A percentile compares a stretch with the other conserved stretches of the same genome.
Conservation (phyloP, 2,888 invertebrate genomes). For the Petrolisthes manimaculis region DNA sequence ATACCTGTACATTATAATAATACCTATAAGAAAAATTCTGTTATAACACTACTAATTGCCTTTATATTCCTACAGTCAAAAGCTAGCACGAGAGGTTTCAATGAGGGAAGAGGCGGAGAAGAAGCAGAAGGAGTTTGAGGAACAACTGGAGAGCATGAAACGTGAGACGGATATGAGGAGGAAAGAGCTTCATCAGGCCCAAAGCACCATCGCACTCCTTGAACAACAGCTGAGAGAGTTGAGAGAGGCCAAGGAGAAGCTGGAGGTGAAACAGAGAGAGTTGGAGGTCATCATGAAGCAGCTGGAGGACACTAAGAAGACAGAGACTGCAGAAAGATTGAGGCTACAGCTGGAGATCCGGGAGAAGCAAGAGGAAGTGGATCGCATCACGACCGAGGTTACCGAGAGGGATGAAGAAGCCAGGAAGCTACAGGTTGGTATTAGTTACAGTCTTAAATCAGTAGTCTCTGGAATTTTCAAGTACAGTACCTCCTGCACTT, state of each 20-base stretch:
- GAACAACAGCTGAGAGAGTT: conserved; percentile 92
- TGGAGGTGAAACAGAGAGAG: conserved; percentile 85
- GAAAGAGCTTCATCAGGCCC: conserved; percentile 74
- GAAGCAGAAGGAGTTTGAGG: conserved; percentile 97
- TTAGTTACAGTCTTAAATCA: not conserved
- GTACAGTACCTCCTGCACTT: not conserved
- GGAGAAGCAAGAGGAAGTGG: conserved; percentile 88
- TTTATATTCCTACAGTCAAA: conserved; percentile 77
- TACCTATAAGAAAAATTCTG: too few species aligned
- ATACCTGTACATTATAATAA: too few species aligned
- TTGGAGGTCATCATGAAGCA: conserved; percentile 88
- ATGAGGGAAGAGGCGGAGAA: conserved; percentile 96
- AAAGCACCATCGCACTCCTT: conserved; percentile 83
- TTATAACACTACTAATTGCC: too few species aligned
- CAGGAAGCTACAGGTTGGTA: conserved; percentile 78
- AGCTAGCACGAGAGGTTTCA: conserved; percentile 91
- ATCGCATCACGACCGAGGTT: conserved; percentile 89
- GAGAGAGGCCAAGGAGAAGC: conserved; percentile 78
- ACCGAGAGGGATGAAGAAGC: conserved; percentile 90
- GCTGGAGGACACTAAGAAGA: conserved; percentile 90
- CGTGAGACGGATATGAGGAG: conserved; percentile 93
- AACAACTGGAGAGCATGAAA: conserved; percentile 81
- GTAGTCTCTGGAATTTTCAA: not conserved
- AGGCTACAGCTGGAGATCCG: conserved; percentile 92
- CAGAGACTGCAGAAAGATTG: conserved; percentile 86